Base-by-base conservation (phyloP, 1,140 invertebrate species). In the Hestina assimilis region DNA sequence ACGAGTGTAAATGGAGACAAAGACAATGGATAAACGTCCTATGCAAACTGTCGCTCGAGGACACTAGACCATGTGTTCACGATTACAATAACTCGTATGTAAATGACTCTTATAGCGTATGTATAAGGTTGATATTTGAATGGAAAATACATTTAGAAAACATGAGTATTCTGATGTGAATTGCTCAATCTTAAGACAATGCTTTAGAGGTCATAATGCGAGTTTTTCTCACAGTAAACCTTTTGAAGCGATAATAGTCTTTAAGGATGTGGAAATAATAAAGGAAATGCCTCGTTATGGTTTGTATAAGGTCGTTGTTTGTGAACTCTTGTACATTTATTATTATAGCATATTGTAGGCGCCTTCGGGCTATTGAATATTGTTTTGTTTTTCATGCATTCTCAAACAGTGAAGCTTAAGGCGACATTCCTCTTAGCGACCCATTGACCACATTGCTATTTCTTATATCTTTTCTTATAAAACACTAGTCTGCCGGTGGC, bases 1-100 rank as follows among this genome's bases (percentile, higher is more conserved):
- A 24, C 40, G 20, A 42, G 40, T 24, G 31, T 15, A 15, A 26
- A 23, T 23, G 9, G 20, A 23, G 17, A 24, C 40, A 7, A 11
- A 42, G 21, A 42, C 40, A 42, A 42, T 23, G 20, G 21, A 14
- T 24, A 20, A 24, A 24, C 9, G 40, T 42, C 40, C 40, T 42
- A 24, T 42, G 40, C 21, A 42, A 42, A 42, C 40, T 26, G 24
- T 42, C 40, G 40, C 21, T 42, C 12, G 2, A 23, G 21, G 11
- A 42, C 20, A n/a, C 38, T 40, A 5, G 20, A 7, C 20, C 40
- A 42, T 24, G n/a, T 24, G 40, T 11, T 41, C 19, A 17, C 0
- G n/a, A 20, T 41, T 41, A n/a, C 15, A 19, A 23, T 21, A 14
- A 4, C 15, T 12, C 11, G 9, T 14, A 42, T 4, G 7, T 17